Percentiles rank a stretch among this genome's conserved stretches.
These are phyloP conservation scores for Punctoribates punctum DNA, from an alignment of 2,888 invertebrate genomes.

Conservation along the genomic window DNA sequence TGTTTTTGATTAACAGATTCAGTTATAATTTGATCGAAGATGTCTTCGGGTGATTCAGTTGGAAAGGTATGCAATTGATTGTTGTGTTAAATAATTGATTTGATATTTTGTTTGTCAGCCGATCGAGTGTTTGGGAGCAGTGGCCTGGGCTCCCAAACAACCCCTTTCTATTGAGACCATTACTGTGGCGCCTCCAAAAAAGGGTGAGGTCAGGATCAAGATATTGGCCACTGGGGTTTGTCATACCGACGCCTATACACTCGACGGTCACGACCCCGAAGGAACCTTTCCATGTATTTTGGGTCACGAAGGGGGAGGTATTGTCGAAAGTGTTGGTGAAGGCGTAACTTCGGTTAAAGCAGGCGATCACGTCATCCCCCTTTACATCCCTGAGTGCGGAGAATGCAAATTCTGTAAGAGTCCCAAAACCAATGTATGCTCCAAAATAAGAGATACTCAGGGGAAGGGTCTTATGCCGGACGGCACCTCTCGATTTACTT, in stretches of 20 bases:
- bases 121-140: slow-evolving; percentile 89
- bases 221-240: slow-evolving; percentile 58
- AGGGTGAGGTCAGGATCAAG: slow-evolving; percentile 71
- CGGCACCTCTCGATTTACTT: slow-evolving; percentile 78
- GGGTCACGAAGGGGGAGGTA: slow-evolving; percentile 85
- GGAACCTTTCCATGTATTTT: slow-evolving; percentile 86
- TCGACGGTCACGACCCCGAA: slow-evolving; percentile 81
- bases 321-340: slow-evolving; percentile 94
- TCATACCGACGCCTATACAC: slow-evolving; percentile 87
- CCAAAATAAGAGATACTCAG: slow-evolving; percentile 66
- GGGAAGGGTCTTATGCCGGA: slow-evolving; percentile 89
- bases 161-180: slow-evolving; percentile 84
- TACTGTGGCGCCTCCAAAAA: slow-evolving; percentile 87
- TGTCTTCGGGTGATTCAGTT: not conserved
- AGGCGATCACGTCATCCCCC: slow-evolving; percentile 93
- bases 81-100: not conserved
- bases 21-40: no score
- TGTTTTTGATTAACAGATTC: no score
- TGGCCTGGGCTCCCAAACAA: slow-evolving; percentile 91
- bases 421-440: slow-evolving; percentile 93
- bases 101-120: slow-evolving; percentile 56
- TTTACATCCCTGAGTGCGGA: slow-evolving; percentile 94
- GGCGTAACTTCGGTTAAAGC: slow-evolving; percentile 79
- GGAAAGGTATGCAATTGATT: slow-evolving; percentile 9
- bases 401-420: slow-evolving; percentile 94